These are phyloP conservation scores for Platygyra sinensis DNA, from an alignment of 64 coral and sea anemone genomes.

Conservation along the genomic window DNA sequence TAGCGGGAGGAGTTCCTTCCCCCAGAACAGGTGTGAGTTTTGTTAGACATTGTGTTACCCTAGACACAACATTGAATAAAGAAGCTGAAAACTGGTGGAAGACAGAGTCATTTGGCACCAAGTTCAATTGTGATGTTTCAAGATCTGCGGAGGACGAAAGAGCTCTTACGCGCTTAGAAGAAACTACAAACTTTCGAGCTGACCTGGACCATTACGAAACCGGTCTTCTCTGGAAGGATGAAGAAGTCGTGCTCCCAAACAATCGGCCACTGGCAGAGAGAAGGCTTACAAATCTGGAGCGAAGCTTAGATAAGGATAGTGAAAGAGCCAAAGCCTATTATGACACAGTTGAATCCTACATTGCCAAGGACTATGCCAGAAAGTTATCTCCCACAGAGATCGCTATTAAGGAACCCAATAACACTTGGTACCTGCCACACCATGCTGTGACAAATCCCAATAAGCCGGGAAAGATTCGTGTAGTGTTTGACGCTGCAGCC, in stretches of 20 bases:
- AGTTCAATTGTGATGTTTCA: conserved; percentile 19
- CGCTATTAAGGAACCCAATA: no score
- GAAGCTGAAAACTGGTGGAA: conserved; percentile 72
- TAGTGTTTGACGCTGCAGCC: no score
- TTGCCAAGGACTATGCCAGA: no score
- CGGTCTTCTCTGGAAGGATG: conserved; percentile 52
- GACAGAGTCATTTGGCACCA: conserved; percentile 62
- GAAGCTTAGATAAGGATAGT: no score
- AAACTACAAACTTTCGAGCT: conserved; percentile 41
- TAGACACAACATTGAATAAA: conserved; percentile 21
- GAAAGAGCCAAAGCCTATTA: no score
- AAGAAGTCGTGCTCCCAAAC: conserved; percentile 35
- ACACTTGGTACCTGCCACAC: no score
- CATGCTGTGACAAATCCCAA: no score
- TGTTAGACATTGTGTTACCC: conserved; percentile 37
- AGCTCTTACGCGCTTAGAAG: conserved; percentile 38
- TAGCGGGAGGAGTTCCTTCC: conserved; percentile 27
- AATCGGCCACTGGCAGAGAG: conserved; percentile 39
- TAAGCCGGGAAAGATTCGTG: no score
- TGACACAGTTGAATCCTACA: no score
- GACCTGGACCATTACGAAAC: conserved; percentile 58
- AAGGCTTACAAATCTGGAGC: no score
- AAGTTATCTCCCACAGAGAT: no score
- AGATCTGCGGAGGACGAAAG: conserved; percentile 48
- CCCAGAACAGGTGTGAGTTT: neutral